Base-by-base conservation (phyloP, 2,113 vertebrate species). In the Oriolus oriolus region DNA sequence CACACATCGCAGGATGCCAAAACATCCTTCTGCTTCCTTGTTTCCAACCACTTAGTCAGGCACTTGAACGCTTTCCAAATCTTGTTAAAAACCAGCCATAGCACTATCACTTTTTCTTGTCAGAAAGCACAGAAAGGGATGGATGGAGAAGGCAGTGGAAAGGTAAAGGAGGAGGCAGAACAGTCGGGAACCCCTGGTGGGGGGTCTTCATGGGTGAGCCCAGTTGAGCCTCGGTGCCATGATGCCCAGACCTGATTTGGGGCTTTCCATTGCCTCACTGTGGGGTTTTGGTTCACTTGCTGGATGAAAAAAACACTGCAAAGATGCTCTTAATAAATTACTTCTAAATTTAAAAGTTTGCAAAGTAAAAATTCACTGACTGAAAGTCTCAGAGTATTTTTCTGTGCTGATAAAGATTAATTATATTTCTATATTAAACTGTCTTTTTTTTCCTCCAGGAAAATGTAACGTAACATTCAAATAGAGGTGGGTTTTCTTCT, bases 1-100 rank as follows among this genome's bases (percentile, higher is more conserved):
- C 83, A 87, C 91, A 87, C 85, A 50, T 95, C 3, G 9, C 93
- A 45, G 83, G 84, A 94, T 87, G 89, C 87, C 83, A 83, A 94
- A 70, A 96, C 83, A 95, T 94, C 90, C 68, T 93, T 96, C 90
- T 88, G 94, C 94, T 94, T 96, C 84, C 52, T 92, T 91, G 75
- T 94, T 90, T 93, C 89, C 95, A 91, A 85, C 94, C 92, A 96
- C 91, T 96, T 93, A 93, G 84, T 83, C 81, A 82, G 87, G 69
- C 76, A 84, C 70, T 87, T 80, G 90, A 95, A 91, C 0, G 19
- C 66, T 93, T 90, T 97, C 90, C 52, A 95, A 94, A 81, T 85
- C 82, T 91, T 96, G 80, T 90, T 93, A 93, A 84, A 95, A 95
- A 81, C 11, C 95, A 94, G 95, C 97, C 95, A 73, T 35, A 89